Evolutionary conservation across 1,140 invertebrate genomes (phyloP).

Genomic region (Conus ventricosus): DNA sequence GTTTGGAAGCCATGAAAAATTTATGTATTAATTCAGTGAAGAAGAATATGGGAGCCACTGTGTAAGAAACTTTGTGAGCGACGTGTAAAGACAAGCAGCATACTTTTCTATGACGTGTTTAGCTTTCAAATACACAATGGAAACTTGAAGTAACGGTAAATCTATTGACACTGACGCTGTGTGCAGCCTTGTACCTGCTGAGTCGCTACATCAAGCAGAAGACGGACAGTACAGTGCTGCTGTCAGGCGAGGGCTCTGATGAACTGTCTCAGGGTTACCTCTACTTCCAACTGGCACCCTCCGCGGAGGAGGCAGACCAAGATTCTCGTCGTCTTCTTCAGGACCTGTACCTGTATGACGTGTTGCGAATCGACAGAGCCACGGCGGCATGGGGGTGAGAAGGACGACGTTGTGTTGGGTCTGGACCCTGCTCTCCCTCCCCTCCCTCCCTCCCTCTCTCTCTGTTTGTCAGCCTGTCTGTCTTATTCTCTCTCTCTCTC

Average conservation of each 20-base stretch:
- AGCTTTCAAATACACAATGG: too few species aligned
- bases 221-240: constrained; percentile 83
- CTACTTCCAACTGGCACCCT: constrained; percentile 77
- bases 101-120: too few species aligned
- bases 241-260: constrained; percentile 94
- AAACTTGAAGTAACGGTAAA: too few species aligned
- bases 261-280: constrained; percentile 77
- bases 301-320: constrained; percentile 81
- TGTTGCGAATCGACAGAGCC: constrained; percentile 89
- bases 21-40: too few species aligned
- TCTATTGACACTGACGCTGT: too few species aligned
- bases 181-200: constrained; percentile 84
- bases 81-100: too few species aligned
- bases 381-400: constrained; percentile 80
- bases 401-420: not conserved
- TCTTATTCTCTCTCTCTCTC: not conserved
- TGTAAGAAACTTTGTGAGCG: too few species aligned
- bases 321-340: constrained; percentile 85
- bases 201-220: constrained; percentile 83
- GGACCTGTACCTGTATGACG: constrained; percentile 89
- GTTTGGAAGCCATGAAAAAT: too few species aligned
- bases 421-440: not conserved
- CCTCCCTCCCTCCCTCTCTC: not conserved
- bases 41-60: too few species aligned
- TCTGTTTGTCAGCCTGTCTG: not conserved